Conservation (phyloP, 1,140 invertebrate genomes). For the Brachystomella parvula region DNA sequence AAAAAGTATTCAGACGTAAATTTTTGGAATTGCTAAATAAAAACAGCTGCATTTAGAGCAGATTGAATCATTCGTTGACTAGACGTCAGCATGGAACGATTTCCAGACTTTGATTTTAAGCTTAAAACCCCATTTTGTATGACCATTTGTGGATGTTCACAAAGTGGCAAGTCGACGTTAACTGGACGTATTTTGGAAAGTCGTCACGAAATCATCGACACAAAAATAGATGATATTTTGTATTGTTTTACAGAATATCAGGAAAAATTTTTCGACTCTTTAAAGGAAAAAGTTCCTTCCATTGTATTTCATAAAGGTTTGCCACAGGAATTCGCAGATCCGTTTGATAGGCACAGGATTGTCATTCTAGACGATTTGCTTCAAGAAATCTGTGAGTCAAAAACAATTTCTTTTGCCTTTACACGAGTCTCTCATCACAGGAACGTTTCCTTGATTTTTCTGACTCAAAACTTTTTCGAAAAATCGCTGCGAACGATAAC, state of each 20-base stretch:
- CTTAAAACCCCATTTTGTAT: constrained; percentile 6
- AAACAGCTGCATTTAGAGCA: too few relatives aligned
- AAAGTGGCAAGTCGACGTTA: constrained; percentile 10
- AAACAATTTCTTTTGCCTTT: not conserved
- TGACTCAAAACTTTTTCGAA: constrained; percentile 5
- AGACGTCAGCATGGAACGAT: too few relatives aligned
- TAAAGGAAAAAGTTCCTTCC: constrained; percentile 1
- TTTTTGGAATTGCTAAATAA: too few relatives aligned
- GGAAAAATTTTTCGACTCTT: not conserved
- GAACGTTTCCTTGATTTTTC: constrained; percentile 9
- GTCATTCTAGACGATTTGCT: constrained; percentile 13
- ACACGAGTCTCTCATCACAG: constrained; percentile 2
- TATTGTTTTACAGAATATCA: constrained; percentile 15
- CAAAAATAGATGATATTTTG: not conserved
- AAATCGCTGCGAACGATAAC: not conserved
- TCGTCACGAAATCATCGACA: constrained; percentile 1
- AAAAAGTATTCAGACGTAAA: too few relatives aligned
- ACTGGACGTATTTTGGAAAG: not conserved
- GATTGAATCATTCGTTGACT: too few relatives aligned
- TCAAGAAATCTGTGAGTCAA: not conserved
- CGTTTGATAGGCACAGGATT: not conserved
- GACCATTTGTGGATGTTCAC: not conserved
- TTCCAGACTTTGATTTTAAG: constrained; percentile 1
- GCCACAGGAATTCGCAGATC: constrained; percentile 3
- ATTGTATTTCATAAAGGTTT: constrained; percentile 13